Evolutionary conservation across 1,140 invertebrate genomes (phyloP).

Genomic region (Drosophila sulfurigaster): DNA sequence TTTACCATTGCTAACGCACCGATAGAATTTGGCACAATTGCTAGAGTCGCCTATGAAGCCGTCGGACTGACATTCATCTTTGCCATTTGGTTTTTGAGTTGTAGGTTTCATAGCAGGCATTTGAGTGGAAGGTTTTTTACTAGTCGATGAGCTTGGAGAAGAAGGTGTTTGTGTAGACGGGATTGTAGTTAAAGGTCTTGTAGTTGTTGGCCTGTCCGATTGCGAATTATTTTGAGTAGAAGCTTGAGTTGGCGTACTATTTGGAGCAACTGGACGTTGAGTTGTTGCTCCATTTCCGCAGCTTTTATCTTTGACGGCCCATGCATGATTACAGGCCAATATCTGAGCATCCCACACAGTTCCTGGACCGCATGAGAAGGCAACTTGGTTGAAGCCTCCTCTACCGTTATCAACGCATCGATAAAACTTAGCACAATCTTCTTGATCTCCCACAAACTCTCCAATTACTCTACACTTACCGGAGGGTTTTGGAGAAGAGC

Average conservation of each 20-base stretch:
- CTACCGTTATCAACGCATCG: slow-evolving; percentile 88
- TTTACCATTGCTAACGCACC: slow-evolving; percentile 87
- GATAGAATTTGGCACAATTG: slow-evolving; percentile 89
- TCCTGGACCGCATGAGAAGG: slow-evolving; percentile 88
- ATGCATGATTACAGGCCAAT: slow-evolving; percentile 87
- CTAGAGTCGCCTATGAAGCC: slow-evolving; percentile 73
- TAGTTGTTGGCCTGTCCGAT: slow-evolving; percentile 10
- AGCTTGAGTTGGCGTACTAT: slow-evolving; percentile 12
- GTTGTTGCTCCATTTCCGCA: slow-evolving; percentile 49
- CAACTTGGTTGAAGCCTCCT: slow-evolving; percentile 87
- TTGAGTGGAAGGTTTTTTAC: slow-evolving; percentile 1
- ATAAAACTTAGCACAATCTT: slow-evolving; percentile 89
- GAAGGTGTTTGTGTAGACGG: slow-evolving; percentile 16
- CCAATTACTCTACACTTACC: slow-evolving; percentile 85
- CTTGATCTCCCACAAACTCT: slow-evolving; percentile 86
- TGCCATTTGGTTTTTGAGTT: slow-evolving; percentile 19
- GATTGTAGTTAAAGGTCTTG: background rate
- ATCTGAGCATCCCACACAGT: slow-evolving; percentile 88
- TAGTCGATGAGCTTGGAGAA: background rate
- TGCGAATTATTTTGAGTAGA: background rate
- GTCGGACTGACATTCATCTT: slow-evolving; percentile 54
- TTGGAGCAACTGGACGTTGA: slow-evolving; percentile 11
- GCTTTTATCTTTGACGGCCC: slow-evolving; percentile 69
- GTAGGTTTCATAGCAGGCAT: slow-evolving; percentile 16
- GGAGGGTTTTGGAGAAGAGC: slow-evolving; percentile 51